Percentiles rank a stretch among this genome's conserved stretches.
These are phyloP conservation scores for Gephyroberyx darwinii DNA, from an alignment of 2,797 vertebrate genomes.

Conservation along the genomic window DNA sequence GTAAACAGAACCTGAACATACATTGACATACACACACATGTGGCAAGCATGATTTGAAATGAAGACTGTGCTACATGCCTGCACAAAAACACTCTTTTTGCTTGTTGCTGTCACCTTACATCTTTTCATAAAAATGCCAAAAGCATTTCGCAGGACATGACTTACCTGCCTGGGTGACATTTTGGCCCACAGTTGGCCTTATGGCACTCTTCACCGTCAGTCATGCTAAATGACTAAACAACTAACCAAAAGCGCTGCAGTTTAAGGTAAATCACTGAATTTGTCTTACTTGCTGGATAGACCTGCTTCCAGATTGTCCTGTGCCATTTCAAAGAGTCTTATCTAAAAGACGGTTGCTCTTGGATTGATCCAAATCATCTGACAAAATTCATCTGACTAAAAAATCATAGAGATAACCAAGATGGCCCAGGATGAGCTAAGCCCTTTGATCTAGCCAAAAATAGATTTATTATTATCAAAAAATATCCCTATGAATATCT, in stretches of 20 bases:
- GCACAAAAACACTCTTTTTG: slow-evolving; percentile 31
- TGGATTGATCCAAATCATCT: neutral
- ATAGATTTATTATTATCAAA: neutral
- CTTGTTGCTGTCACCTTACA: slow-evolving; percentile 68
- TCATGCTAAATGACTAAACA: slow-evolving; percentile 39
- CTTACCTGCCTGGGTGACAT: slow-evolving; percentile 65
- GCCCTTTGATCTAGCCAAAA: too few relatives aligned
- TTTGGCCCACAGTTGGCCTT: slow-evolving; percentile 53
- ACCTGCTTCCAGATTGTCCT: neutral
- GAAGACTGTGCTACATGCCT: neutral
- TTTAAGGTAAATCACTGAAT: neutral
- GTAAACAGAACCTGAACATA: slow-evolving; percentile 33
- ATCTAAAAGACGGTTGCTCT: neutral
- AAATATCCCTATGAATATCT: neutral
- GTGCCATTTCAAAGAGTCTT: neutral
- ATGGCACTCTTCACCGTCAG: slow-evolving; percentile 49
- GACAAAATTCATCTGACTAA: neutral
- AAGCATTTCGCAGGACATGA: slow-evolving; percentile 56
- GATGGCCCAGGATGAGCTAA: neutral
- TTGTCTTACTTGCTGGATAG: neutral
- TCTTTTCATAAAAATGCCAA: slow-evolving; percentile 69
- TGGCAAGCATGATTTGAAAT: slow-evolving; percentile 5
- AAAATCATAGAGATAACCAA: too few relatives aligned
- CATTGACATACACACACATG: neutral
- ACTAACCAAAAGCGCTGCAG: neutral